A percentile compares a stretch with the other conserved stretches of the same genome.
phyloP scores from a whole-genome alignment of 2,797 vertebrate species.

The Tapirus indicus region DNA sequence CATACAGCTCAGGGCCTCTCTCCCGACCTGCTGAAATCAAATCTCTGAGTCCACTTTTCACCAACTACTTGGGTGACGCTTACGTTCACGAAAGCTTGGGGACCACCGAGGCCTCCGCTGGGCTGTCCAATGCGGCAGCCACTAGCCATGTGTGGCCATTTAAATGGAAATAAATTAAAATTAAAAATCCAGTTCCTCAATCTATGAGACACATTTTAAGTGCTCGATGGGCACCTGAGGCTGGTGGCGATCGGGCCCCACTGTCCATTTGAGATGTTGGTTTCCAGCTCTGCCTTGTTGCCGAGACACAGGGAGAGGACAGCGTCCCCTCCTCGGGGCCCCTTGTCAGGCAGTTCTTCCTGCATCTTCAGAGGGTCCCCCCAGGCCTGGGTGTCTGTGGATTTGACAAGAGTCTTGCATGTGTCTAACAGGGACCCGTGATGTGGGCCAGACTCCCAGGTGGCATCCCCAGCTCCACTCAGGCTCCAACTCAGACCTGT shows the following conservation, averaged over 20 bases:
- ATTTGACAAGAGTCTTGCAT: neutral
- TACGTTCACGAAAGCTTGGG: neutral
- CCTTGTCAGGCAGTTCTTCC: neutral
- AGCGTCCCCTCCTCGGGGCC: no score
- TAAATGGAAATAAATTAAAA: neutral
- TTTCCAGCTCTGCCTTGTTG: neutral
- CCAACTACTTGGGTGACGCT: neutral
- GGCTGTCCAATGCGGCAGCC: neutral
- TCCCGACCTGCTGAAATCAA: rapidly evolving
- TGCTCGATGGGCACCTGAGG: neutral
- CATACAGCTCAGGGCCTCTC: neutral
- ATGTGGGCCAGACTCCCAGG: neutral
- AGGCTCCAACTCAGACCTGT: neutral
- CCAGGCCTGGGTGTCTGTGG: neutral
- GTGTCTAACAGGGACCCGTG: neutral
- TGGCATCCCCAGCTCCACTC: neutral
- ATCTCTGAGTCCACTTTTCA: neutral
- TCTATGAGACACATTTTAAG: neutral
- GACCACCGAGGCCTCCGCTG: neutral
- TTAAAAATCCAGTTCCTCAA: neutral
- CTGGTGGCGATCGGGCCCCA: rapidly evolving
- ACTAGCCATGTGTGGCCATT: neutral
- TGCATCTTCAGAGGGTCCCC: neutral
- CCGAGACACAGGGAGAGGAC: neutral
- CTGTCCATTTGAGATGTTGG: no score